phyloP scores from a whole-genome alignment of 1,140 invertebrate genomes.

The Procambarus virginalis region DNA sequence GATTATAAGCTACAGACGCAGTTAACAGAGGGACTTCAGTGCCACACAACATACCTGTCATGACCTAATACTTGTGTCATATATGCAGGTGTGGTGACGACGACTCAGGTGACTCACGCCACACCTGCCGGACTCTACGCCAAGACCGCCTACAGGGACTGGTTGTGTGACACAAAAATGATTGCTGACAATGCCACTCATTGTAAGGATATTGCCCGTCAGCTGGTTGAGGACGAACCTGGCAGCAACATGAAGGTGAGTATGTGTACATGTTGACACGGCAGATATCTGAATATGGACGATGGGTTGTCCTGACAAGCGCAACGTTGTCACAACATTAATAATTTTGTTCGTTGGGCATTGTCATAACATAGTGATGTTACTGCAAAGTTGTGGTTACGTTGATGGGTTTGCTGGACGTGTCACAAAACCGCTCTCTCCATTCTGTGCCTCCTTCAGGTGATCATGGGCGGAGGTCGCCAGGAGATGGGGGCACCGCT shows the following conservation, averaged over 20 bases:
- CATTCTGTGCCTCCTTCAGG: background rate
- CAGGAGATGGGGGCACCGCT: slow-evolving; percentile 32
- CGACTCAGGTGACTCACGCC: slow-evolving; percentile 91
- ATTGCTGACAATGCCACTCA: background rate
- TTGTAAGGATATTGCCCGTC: slow-evolving; percentile 70
- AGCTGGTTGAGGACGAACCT: slow-evolving; percentile 70
- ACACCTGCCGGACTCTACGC: slow-evolving; percentile 91
- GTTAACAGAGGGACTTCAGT: no score
- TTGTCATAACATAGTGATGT: no score
- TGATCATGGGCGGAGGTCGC: slow-evolving; percentile 64
- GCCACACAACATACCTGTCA: no score
- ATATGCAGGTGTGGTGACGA: slow-evolving; percentile 83
- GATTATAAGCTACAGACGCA: no score
- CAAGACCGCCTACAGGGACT: slow-evolving; percentile 81
- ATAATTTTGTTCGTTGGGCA: no score
- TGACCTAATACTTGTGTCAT: no score
- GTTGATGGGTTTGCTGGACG: background rate
- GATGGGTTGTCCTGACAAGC: background rate
- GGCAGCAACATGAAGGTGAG: no score
- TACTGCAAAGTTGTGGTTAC: background rate
- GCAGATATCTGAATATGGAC: background rate
- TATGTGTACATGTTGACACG: no score
- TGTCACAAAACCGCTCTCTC: background rate
- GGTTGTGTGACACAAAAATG: slow-evolving; percentile 81
- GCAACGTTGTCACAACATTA: no score